A percentile compares a stretch with the other conserved stretches of the same genome.
Evolutionary conservation across 2,113 vertebrate species (phyloP).

Genomic region (Percina caprodes): DNA sequence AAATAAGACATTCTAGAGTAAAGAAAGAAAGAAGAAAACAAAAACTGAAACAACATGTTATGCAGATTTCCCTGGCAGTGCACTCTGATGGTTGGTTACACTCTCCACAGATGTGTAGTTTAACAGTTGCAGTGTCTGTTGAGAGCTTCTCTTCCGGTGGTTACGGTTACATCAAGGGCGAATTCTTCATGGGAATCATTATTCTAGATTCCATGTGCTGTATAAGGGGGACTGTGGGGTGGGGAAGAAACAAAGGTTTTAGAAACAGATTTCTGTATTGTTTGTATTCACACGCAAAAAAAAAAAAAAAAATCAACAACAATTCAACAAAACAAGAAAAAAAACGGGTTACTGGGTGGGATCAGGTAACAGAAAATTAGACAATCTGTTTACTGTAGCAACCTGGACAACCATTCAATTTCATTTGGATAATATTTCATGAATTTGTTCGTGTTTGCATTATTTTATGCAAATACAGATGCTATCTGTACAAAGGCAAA

Average conservation of each 20-base stretch:
- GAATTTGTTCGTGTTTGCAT: too few species aligned
- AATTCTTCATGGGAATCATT: slow-evolving; percentile 97
- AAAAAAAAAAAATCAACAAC: background rate
- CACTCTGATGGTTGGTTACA: slow-evolving; percentile 44
- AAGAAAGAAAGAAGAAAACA: slow-evolving; percentile 27
- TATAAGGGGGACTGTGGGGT: slow-evolving; percentile 93
- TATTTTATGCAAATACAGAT: background rate
- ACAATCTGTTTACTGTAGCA: too few species aligned
- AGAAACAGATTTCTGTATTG: background rate
- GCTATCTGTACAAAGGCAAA: background rate
- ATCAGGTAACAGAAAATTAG: too few species aligned
- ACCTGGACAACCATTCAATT: too few species aligned
- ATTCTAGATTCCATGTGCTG: slow-evolving; percentile 99
- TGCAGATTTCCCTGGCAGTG: slow-evolving; percentile 62
- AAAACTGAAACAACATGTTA: slow-evolving; percentile 36
- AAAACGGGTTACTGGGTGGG: too few species aligned
- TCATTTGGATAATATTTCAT: too few species aligned
- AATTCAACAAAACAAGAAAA: background rate
- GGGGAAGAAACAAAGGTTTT: slow-evolving; percentile 9
- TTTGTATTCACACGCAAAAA: background rate
- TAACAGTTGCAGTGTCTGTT: slow-evolving; percentile 34
- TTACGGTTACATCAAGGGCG: slow-evolving; percentile 88
- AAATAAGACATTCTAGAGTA: slow-evolving; percentile 29
- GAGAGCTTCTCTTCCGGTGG: slow-evolving; percentile 8
- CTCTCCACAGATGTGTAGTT: slow-evolving; percentile 38